Conservation (phyloP, 1,140 invertebrate genomes). For the Gerris buenoi region DNA sequence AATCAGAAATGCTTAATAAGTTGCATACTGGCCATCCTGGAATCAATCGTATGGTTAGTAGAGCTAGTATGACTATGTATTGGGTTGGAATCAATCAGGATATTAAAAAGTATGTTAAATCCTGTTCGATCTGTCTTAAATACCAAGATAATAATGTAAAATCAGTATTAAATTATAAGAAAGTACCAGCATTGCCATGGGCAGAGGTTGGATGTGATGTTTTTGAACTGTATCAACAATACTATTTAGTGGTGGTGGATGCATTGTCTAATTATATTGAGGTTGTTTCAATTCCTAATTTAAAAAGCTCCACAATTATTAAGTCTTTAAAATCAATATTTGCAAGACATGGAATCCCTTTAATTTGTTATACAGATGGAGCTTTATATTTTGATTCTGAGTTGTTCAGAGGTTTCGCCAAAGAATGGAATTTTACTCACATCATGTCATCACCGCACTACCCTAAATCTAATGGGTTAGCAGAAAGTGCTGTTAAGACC, state of each 20-base stretch:
- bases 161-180: constrained; percentile 1
- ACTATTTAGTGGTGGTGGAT: constrained; percentile 11
- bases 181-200: constrained; percentile 8
- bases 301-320: constrained; percentile 4
- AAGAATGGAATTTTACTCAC: not conserved
- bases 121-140: not conserved
- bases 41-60: not conserved
- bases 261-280: constrained; percentile 8
- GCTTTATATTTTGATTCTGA: constrained; percentile 5
- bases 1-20: not conserved
- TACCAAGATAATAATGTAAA: constrained; percentile 5
- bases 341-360: constrained; percentile 7
- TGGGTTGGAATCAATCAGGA: not conserved
- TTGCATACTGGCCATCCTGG: not conserved
- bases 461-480: constrained; percentile 9
- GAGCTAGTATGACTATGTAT: not conserved
- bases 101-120: not conserved
- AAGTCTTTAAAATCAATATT: constrained; percentile 8
- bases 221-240: not conserved
- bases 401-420: not conserved
- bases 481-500: constrained; percentile 4
- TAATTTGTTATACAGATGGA: constrained; percentile 4
- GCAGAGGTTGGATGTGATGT: constrained; percentile 5
- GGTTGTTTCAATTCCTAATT: not conserved
- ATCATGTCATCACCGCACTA: constrained; percentile 4